Evolutionary conservation across 2,113 vertebrate species (phyloP), one percentile per base, ranked within the genome.

Genomic region (Bujurquina vittata): DNA sequence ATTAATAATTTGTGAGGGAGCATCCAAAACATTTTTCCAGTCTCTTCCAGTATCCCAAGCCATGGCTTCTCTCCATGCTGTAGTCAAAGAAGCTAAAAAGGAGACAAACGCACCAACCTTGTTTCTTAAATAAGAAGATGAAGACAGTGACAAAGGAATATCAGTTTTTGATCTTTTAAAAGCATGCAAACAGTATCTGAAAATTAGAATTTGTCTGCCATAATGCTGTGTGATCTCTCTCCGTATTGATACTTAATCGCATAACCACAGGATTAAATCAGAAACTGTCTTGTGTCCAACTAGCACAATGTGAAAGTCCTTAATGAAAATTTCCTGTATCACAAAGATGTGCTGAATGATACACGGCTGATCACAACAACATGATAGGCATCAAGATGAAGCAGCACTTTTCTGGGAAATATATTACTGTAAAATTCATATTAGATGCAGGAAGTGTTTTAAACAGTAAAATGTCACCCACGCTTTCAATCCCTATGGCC

Each of bases 11-110:
- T n/a, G 77, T 65, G 15, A 62, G 85, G 84, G 78, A 89, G 59
- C 60, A 75, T 78, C 90, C 80, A 49, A 89, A 89, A 65, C 60
- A 35, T 84, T 80, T 85, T 75, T 81, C 43, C 69, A 74, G n/a
- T 77, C 79, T 72, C 81, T 83, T 67, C 29, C 79, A 23, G 37
- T 5, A 76, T 88, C 61, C 26, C 20, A 22, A 86, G 85, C 76
- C 80, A 75, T 77, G 80, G 65, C 61, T 81, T 60, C 54, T 78
- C 75, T 67, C 81, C 49, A n/a, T 54, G 54, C 73, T 90, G 73
- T 81, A 89, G 87, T 92, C 79, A 93, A 88, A 93, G 83, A 26
- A 26, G 26, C 26, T 26, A 59, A n/a, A 65, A 59, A 52, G 73
- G 76, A 75, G 75, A 43, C 1, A n/a, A 58, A 59, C 20, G 17